Base-by-base conservation (phyloP, 2,888 invertebrate genomes). In the Deilephila elpenor region DNA sequence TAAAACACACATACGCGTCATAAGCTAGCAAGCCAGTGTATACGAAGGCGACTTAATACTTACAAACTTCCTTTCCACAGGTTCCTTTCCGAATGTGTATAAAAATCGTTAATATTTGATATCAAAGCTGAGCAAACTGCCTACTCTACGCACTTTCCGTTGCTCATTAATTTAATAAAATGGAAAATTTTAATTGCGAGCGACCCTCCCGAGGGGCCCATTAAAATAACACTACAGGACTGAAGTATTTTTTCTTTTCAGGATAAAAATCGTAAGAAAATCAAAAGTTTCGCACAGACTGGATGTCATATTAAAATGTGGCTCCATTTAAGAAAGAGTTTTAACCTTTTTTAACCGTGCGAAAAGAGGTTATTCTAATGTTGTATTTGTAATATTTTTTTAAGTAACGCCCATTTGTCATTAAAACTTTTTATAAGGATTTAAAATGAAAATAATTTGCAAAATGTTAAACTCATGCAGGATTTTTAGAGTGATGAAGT, bases 151-250 rank as follows among this genome's bases (percentile, higher is more conserved):
- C 79, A 82, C 81, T 82, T 83, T 81, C 75, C 82, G 77, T 74
- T 78, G 84, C 86, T 88, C 86, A 83, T 88, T 88, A 89, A 88
- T 87, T 88, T 85, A 88, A 88, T 88, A 88, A 87, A 88, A 88
- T 87, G 86, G 84, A 88, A 88, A 86, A 87, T 86, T 88, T 89
- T 89, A 88, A 89, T 89, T 89, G 89, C 87, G 75, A 78, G 76
- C 84, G 79, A 78, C 84, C 82, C 82, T 84, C 80, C 81, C 82
- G 84, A 83, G 79, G 81, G 76, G 81, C 77, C 84, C 79, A 84
- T 88, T 87, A 86, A 86, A 89, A 84, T 86, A 84, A 86, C 85
- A 87, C 85, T 67, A 67, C 67, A 67, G 51, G 51, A 17, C 67
- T 51, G 51, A 80, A 86, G 80, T 75, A 80, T 75, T 76, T 81